Percentiles rank a stretch among this genome's conserved stretches.
These are phyloP conservation scores for Dicrurus megarhynchus DNA, from an alignment of 2,113 vertebrate genomes.

Conservation along the genomic window DNA sequence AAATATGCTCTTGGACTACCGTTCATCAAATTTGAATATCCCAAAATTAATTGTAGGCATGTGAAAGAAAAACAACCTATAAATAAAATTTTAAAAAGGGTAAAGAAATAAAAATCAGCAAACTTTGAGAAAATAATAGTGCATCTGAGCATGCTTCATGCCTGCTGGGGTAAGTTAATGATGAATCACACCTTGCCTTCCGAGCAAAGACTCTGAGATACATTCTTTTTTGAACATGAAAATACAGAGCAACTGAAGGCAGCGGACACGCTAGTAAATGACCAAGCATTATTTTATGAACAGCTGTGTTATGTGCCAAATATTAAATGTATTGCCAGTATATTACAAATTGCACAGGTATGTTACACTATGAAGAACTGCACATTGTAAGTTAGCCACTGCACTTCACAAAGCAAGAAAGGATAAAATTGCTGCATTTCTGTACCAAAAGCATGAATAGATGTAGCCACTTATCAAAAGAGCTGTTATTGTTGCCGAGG, in stretches of 20 bases:
- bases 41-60: conserved; percentile 69
- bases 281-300: conserved; percentile 19
- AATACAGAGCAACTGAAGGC: not conserved
- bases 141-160: not conserved
- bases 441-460: conserved; percentile 41
- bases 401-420: conserved; percentile 10
- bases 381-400: not conserved
- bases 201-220: not conserved
- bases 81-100: not conserved
- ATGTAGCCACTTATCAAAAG: conserved; percentile 66
- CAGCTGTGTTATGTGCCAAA: not conserved
- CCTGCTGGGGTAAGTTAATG: not conserved
- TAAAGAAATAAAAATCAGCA: not conserved
- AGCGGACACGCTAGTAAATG: not conserved
- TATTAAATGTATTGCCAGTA: not conserved
- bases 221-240: not conserved
- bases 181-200: conserved; percentile 10
- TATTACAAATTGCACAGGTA: not conserved
- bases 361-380: not conserved
- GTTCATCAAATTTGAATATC: conserved; percentile 77
- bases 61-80: conserved; percentile 13
- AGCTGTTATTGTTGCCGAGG: conserved; percentile 51
- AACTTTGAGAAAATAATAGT: not conserved
- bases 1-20: conserved; percentile 67
- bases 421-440: conserved; percentile 57